A percentile compares a stretch with the other conserved stretches of the same genome.
Conservation (phyloP, 2,113 vertebrate species). For the Nesospiza acunhae region DNA sequence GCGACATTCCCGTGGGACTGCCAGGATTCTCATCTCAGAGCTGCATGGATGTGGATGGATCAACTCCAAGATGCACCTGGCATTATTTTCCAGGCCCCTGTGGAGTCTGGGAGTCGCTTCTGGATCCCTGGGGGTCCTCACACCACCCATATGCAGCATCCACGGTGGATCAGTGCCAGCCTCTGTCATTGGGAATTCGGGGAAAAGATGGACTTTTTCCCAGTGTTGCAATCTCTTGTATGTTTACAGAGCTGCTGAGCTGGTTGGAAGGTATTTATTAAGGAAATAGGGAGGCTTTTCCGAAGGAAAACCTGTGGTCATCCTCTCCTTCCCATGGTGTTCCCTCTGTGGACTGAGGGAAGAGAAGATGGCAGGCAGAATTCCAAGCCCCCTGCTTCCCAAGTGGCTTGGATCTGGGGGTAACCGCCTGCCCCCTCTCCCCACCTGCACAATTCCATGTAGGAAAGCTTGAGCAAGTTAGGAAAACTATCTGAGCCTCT, state of each 20-base stretch:
- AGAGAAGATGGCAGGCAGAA: neutral
- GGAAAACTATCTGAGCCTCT: neutral
- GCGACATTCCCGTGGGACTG: neutral
- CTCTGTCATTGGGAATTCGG: slow-evolving; percentile 11
- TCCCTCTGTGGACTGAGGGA: neutral
- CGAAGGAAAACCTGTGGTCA: neutral
- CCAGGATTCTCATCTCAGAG: slow-evolving; percentile 13
- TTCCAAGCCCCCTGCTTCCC: neutral
- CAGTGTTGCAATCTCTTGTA: slow-evolving; percentile 50
- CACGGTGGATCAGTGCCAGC: neutral
- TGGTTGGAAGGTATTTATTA: slow-evolving; percentile 48
- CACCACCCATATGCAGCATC: neutral
- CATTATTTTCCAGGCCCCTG: neutral
- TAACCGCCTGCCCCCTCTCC: neutral
- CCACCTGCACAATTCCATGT: neutral
- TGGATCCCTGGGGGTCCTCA: neutral
- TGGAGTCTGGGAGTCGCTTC: neutral
- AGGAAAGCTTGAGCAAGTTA: neutral
- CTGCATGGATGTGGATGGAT: neutral
- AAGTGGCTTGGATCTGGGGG: neutral
- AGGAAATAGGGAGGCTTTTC: neutral
- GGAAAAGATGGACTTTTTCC: slow-evolving; percentile 36
- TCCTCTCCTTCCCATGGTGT: neutral
- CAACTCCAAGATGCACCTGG: neutral
- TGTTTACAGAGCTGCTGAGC: slow-evolving; percentile 71